phyloP scores from a whole-genome alignment of 2,888 invertebrate species.

The Ryuthela nishihirai region DNA sequence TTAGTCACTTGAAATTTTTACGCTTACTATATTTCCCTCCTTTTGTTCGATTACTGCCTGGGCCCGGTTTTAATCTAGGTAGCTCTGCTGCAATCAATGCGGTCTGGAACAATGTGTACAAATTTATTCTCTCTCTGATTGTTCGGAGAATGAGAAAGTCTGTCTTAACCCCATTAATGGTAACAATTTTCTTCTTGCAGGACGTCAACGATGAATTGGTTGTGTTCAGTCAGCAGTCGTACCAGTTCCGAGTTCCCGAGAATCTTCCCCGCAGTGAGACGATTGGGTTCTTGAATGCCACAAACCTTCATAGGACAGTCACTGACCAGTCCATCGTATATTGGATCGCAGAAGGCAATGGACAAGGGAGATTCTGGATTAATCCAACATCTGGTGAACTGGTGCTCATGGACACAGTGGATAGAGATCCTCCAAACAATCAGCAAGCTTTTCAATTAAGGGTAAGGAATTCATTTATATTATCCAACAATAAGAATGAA shows the following conservation, averaged over 20 bases:
- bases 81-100: no score
- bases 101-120: no score
- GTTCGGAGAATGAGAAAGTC: no score
- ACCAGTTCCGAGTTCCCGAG: conserved; percentile 44
- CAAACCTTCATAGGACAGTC: conserved; percentile 40
- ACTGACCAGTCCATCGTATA: conserved; percentile 45
- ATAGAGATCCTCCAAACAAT: conserved; percentile 44
- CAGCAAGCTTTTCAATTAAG: conserved; percentile 43
- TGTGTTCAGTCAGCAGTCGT: conserved; percentile 43
- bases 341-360: conserved; percentile 43
- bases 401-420: conserved; percentile 43
- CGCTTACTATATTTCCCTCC: no score
- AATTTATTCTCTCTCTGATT: no score
- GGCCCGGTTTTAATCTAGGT: no score
- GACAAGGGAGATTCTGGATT: conserved; percentile 40
- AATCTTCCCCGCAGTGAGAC: conserved; percentile 42
- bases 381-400: conserved; percentile 45
- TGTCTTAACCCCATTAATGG: no score
- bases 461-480: no score
- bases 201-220: conserved; percentile 46
- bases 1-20: no score
- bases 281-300: conserved; percentile 44
- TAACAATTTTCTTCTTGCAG: conserved; percentile 17
- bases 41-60: no score
- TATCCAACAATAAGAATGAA: no score